Percentiles rank a stretch among this genome's conserved stretches.
Conservation (phyloP, 2,888 invertebrate genomes). For the Noctua pronuba region DNA sequence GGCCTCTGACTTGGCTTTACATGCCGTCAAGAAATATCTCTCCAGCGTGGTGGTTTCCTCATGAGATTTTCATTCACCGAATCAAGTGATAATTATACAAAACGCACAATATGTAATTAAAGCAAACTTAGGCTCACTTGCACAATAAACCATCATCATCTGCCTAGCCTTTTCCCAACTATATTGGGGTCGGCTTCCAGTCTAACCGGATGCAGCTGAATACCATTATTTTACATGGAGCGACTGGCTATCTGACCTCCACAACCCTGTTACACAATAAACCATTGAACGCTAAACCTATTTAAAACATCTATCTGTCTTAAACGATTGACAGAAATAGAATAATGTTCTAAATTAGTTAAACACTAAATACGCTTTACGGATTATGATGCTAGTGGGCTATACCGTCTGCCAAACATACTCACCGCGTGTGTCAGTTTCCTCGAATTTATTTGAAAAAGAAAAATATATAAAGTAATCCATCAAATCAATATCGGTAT, state of each 20-base stretch:
- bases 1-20: no score
- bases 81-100: no score
- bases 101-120: background rate
- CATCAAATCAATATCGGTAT: conserved; percentile 70
- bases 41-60: no score
- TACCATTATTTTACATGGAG: no score
- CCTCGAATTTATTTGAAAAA: conserved; percentile 4
- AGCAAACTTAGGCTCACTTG: background rate
- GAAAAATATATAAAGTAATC: conserved; percentile 55
- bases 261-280: background rate
- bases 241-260: no score
- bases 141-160: background rate
- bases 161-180: no score
- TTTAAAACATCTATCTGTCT: background rate
- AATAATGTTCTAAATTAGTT: background rate
- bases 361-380: background rate
- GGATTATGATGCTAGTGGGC: background rate
- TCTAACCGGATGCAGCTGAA: no score
- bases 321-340: background rate
- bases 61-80: no score
- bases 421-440: background rate
- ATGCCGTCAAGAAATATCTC: no score
- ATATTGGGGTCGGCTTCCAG: no score
- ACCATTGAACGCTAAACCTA: background rate
- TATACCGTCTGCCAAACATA: background rate